A percentile compares a stretch with the other conserved stretches of the same genome.
Evolutionary conservation across 2,888 invertebrate genomes (phyloP).

Genomic region (Heterodera filipjevi): DNA sequence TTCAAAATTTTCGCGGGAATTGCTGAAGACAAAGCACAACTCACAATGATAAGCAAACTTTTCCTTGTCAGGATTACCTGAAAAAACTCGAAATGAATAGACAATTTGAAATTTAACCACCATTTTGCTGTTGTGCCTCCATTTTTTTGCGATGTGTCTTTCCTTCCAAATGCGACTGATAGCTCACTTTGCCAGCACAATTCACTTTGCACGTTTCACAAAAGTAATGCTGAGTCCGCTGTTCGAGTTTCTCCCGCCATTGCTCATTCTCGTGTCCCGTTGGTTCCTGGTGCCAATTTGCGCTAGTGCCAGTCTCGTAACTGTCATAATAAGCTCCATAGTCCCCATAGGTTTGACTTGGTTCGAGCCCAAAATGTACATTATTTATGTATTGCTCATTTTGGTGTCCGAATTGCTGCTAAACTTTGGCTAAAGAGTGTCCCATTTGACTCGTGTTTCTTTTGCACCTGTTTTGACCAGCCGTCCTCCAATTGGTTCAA

Average conservation of each 20-base stretch:
- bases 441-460: no score
- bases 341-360: background rate
- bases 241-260: background rate
- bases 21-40: slow-evolving; percentile 96
- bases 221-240: slow-evolving; percentile 69
- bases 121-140: slow-evolving; percentile 67
- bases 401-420: no score
- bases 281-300: background rate
- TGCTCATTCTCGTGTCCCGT: background rate
- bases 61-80: background rate
- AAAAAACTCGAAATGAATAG: background rate
- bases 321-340: background rate
- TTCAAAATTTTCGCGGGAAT: slow-evolving; percentile 95
- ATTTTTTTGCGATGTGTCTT: slow-evolving; percentile 99
- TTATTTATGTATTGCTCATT: no score
- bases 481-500: no score
- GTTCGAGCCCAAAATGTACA: background rate
- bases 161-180: slow-evolving; percentile 93
- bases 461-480: no score
- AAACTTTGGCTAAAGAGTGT: no score
- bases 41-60: slow-evolving; percentile 83
- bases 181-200: slow-evolving; percentile 72
- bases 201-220: slow-evolving; percentile 89
- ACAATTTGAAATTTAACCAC: background rate
- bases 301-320: background rate